Evolutionary conservation across 1,140 invertebrate species (phyloP), one percentile per base, ranked within the genome.

Genomic region (Achroia grisella): DNA sequence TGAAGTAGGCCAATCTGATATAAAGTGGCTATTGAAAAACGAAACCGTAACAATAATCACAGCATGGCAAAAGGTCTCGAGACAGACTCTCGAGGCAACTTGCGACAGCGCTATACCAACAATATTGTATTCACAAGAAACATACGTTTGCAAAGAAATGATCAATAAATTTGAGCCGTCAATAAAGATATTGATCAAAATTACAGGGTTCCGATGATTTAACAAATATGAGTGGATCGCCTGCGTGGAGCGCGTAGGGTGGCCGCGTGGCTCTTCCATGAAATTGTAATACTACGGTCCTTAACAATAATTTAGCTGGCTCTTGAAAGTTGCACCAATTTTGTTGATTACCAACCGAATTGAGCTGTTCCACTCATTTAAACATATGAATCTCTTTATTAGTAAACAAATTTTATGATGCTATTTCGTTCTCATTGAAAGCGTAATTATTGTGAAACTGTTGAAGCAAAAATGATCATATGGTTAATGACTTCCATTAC

Each of bases 151-250:
- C 60, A 67, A 77, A 75, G 70, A 78, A 80, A 81, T 78, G 67
- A 72, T 74, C 76, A 78, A 82, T 85, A 85, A 85, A 78, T 80
- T 75, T 76, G 56, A 59, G 57, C 70, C 64, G 62, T 69, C 75
- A 74, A 81, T 82, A 78, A 85, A 85, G 81, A 85, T 85, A 82
- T 81, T 70, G 77, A 85, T 85, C 81, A 85, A 85, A 85, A 85
- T 85, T 85, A 85, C 69, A 85, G 77, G 75, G 75, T 71, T 73
- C 67, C 59, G 75, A 75, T 82, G 73, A 76, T 81, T 81, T 85
- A 80, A 78, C 73, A 82, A 82, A 81, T 81, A 82, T 68, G 69
- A 70, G 56, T 44, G 52, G 65, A 69, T 72, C 66, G 73, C 62
- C 67, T 52, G 59, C 56, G 58, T 56, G 52, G 50, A 49, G 50